Conservation (phyloP, 2,888 invertebrate genomes). For the Pristionchus exspectatus region DNA sequence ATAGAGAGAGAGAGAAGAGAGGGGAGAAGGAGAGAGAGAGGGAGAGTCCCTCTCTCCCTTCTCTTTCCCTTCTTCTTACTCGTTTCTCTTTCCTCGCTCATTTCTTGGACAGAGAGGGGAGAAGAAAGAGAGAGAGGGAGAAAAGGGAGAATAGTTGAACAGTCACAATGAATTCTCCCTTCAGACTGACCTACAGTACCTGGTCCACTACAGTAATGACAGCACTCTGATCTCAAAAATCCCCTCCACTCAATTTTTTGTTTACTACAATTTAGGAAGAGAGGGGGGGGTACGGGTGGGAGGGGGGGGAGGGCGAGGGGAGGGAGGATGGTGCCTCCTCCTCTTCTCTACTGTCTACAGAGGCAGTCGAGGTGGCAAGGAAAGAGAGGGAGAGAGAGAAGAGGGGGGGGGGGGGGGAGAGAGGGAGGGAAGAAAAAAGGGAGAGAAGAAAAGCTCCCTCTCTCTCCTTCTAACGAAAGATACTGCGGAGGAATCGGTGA, state of each 20-base stretch:
- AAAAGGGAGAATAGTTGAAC: constrained; percentile 7
- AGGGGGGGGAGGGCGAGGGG: not conserved
- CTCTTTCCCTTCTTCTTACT: constrained; percentile 30
- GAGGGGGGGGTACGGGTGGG: not conserved
- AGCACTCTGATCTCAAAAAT: not conserved
- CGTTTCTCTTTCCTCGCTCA: constrained; percentile 48
- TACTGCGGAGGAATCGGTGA: not conserved
- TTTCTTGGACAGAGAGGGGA: constrained; percentile 40
- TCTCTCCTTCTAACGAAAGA: constrained; percentile 10
- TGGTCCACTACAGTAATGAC: not conserved
- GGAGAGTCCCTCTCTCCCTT: constrained; percentile 24
- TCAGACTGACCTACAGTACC: not conserved
- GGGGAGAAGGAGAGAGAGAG: not conserved
- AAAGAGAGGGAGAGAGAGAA: not conserved
- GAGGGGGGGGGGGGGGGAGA: not conserved
- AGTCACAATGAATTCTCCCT: not conserved
- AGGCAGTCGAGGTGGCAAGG: constrained; percentile 20
- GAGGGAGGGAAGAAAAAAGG: not conserved
- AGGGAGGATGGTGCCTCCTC: not conserved
- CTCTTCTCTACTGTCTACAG: constrained; percentile 2
- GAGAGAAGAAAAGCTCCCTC: constrained; percentile 29
- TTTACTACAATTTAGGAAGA: constrained; percentile 32
- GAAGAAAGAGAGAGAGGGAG: not conserved
- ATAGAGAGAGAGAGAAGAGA: constrained; percentile 12
- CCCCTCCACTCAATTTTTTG: constrained; percentile 4